These are phyloP conservation scores for Cervus canadensis DNA, from an alignment of 2,113 vertebrate species.

Conservation along the genomic window DNA sequence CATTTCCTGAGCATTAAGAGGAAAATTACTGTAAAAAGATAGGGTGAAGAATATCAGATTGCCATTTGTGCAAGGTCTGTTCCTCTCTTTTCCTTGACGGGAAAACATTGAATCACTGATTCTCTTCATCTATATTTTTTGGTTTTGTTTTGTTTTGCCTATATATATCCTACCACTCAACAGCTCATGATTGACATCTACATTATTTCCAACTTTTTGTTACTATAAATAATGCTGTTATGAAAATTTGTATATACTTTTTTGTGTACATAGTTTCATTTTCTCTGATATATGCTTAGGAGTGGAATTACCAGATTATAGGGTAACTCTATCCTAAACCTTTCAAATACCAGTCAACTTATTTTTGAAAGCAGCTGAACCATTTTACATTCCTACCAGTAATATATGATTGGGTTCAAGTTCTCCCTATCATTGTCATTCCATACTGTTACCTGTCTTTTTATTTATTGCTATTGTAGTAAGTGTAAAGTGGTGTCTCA, in stretches of 20 bases:
- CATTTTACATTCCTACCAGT: not conserved
- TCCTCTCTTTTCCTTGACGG: not conserved
- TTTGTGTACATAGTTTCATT: not conserved
- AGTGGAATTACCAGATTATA: not conserved
- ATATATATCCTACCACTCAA: not conserved
- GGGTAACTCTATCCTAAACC: not conserved
- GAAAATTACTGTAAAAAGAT: not conserved
- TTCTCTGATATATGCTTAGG: not conserved
- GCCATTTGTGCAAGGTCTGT: not conserved
- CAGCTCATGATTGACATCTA: not conserved
- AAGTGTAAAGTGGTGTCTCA: not conserved
- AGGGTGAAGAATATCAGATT: not conserved
- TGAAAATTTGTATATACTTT: not conserved
- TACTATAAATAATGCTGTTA: not conserved
- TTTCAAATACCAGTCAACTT: not conserved
- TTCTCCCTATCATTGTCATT: not conserved
- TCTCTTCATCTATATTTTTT: not conserved
- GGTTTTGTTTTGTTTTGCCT: not conserved
- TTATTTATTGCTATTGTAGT: not conserved
- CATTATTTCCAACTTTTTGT: not conserved
- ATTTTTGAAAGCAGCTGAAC: not conserved
- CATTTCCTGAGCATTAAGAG: not conserved
- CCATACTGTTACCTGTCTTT: not conserved
- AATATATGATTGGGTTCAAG: not conserved
- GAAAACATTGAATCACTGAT: not conserved